These are phyloP conservation scores for Chrysomela aeneicollis DNA, from an alignment of 2,888 invertebrate species.

Conservation along the genomic window DNA sequence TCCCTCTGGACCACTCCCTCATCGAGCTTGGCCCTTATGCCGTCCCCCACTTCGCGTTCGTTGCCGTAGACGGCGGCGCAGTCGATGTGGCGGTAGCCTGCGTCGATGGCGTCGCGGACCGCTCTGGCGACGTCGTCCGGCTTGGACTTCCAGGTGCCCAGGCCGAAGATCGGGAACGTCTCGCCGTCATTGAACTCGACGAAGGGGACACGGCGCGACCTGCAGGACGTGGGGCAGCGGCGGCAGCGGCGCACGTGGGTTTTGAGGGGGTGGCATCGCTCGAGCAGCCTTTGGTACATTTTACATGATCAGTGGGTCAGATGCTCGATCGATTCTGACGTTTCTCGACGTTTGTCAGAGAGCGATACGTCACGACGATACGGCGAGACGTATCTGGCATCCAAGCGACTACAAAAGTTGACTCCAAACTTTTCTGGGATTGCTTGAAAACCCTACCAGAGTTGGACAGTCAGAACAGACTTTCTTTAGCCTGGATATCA, in stretches of 20 bases:
- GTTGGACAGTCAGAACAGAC: too few species aligned
- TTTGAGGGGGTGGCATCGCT: neutral
- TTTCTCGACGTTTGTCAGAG: too few species aligned
- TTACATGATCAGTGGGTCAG: too few species aligned
- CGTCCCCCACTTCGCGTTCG: conserved; percentile 73
- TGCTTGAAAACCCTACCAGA: too few species aligned
- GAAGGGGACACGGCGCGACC: conserved; percentile 50
- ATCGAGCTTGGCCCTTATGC: conserved; percentile 46
- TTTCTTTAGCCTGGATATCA: too few species aligned
- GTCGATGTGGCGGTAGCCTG: conserved; percentile 80
- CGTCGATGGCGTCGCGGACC: conserved; percentile 74
- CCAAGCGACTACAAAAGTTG: too few species aligned
- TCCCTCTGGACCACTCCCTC: conserved; percentile 67
- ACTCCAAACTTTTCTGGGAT: too few species aligned
- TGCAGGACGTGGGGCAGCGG: neutral
- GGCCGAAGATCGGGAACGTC: conserved; percentile 62
- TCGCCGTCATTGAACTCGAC: conserved; percentile 59
- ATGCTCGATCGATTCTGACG: too few species aligned
- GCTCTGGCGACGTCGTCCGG: conserved; percentile 69
- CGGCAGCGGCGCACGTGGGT: neutral
- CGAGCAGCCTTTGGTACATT: neutral
- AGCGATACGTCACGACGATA: too few species aligned
- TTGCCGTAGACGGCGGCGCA: conserved; percentile 74
- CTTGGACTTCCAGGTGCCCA: conserved; percentile 52
- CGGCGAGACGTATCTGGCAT: too few species aligned